Evolutionary conservation across 2,113 vertebrate genomes (phyloP), one percentile per base, ranked within the genome.

Genomic region (Equus przewalskii): DNA sequence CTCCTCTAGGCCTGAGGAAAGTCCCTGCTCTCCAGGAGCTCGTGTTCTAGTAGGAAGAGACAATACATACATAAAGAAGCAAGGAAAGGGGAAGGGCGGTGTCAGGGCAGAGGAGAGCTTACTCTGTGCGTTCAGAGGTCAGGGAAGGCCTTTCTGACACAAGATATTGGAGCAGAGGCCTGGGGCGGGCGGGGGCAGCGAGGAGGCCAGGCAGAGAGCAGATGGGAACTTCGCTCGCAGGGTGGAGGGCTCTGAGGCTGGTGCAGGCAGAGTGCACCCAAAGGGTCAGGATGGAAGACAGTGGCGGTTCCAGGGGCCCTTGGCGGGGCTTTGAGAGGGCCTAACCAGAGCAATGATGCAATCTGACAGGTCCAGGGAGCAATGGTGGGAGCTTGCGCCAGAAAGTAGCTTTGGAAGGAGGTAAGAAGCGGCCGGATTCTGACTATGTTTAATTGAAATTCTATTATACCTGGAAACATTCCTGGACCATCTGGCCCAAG

Each of bases 1-100:
- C 51, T 46, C 46, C 70, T 28, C 26, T 19, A 22, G 19, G 70
- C 28, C 33, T 28, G 15, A 49, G 24, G 24, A 11, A 54, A 62
- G 46, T 51, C n/a, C 30, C 60, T 73, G 12, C 9, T 36, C 69
- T 51, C 81, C 62, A 0, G 24, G 21, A 56, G 49, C 56, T 2
- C 41, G n/a, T 44, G n/a, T 18, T 30, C 73, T 26, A 51, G 44
- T n/a, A 8, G 86, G 75, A 56, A 65, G 6, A 58, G 51, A 33
- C 14, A 33, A 92, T 5, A 26, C 22, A 18, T 15, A 28, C 12
- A 36, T n/a, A 49, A 81, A 83, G 24, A 58, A 24, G 41, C 28
- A n/a, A n/a, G 15, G 75, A 9, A 22, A 22, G 8, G 15, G 16
- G 1, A 0, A 1, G 1, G 3, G 1, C 6, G 2, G 62, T 14